Conservation (phyloP, 2,113 vertebrate genomes). For the Hypanus sabinus region DNA sequence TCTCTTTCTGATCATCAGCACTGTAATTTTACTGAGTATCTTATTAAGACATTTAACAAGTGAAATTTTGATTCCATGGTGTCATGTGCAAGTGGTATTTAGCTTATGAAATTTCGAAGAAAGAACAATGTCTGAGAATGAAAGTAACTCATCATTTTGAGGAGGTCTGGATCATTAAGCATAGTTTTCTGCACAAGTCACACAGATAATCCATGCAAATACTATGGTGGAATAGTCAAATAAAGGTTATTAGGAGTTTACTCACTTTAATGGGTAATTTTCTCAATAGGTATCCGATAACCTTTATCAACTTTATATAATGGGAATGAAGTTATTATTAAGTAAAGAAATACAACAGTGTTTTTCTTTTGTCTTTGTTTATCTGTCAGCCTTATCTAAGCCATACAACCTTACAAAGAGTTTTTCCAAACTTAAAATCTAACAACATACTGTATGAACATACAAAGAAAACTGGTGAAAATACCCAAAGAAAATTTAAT, state of each 20-base stretch:
- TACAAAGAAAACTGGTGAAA: background rate
- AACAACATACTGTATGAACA: background rate
- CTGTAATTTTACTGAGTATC: slow-evolving; percentile 27
- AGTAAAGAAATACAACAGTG: background rate
- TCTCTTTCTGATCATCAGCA: background rate
- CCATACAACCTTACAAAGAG: background rate
- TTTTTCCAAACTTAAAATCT: background rate
- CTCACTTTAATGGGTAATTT: slow-evolving; percentile 34
- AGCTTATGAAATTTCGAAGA: slow-evolving; percentile 26
- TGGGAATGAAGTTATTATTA: slow-evolving; percentile 23
- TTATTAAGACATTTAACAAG: slow-evolving; percentile 20
- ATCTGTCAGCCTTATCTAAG: slow-evolving; percentile 2
- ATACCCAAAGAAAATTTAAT: background rate
- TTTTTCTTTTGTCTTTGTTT: slow-evolving; percentile 6
- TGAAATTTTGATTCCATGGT: slow-evolving; percentile 26
- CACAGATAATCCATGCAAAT: background rate
- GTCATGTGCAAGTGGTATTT: slow-evolving; percentile 18
- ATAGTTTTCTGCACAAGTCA: background rate
- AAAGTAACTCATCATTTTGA: background rate
- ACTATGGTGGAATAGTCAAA: background rate
- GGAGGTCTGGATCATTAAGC: background rate
- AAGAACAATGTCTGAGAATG: slow-evolving; percentile 19
- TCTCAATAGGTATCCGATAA: slow-evolving; percentile 23
- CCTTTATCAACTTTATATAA: slow-evolving; percentile 26
- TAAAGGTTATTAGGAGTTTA: background rate